Base-by-base conservation (phyloP, 2,888 invertebrate species). In the Troides aeacus region DNA sequence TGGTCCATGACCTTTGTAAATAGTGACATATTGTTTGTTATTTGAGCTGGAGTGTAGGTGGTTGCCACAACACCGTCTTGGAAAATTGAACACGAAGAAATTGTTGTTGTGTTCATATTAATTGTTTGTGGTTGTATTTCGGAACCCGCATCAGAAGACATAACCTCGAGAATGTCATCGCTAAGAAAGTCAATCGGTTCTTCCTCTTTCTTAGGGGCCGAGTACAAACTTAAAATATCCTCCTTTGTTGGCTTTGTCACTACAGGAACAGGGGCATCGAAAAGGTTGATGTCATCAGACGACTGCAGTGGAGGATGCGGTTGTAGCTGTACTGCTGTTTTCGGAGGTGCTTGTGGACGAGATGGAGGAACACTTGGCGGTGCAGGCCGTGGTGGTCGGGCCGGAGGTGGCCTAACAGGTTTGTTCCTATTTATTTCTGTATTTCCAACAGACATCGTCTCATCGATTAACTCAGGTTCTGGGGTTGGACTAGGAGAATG, bases 401-500 rank as follows among this genome's bases (percentile, higher is more conserved):
- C 77, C 74, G 87, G 84, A 0, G 88, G 84, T 74, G 88, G 84
- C 15, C 86, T 81, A 21, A 77, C 73, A 3, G 89, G 88, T 68
- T 86, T 87, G 65, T 83, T 86, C 74, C 91, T 89, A 74, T 92
- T 93, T 17, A 90, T 86, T 70, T 93, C 93, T 69, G 89, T 84
- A 36, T 71, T 76, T 10, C 82, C 83, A 6, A 63, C 71, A 69
- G 87, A 84, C 0, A 88, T 78, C 50, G 72, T 86, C n/a, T 82
- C 83, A 15, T 81, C 79, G 4, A 78, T 72, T 42, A 77, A 72
- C 39, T 90, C 94, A 87, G 72, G 95, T 93, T 87, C 96, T 23
- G 89, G 97, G 0, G 97, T 97, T 3, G 97, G 97, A 79, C 97
- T 96, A 0, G 97, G 97, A 0, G 97, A 97, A 82, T 97, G 97